Evolutionary conservation across 2,888 invertebrate species (phyloP).

Genomic region (Galerucella nymphaeae): DNA sequence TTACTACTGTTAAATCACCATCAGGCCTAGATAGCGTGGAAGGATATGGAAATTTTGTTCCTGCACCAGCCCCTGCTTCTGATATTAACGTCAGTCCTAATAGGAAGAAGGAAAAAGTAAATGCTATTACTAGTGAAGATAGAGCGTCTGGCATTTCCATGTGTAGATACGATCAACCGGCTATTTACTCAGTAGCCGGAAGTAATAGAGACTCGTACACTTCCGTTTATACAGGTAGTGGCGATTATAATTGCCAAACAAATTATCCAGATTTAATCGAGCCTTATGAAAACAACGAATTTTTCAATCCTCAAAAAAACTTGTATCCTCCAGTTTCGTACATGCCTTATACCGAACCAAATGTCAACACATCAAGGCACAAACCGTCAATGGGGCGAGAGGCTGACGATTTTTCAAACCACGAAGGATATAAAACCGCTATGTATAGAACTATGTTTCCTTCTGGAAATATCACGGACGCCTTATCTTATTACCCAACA

Average conservation of each 20-base stretch:
- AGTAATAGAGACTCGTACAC: slow-evolving; percentile 77
- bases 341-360: slow-evolving; percentile 57
- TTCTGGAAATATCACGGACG: slow-evolving; percentile 80
- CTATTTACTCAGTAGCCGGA: slow-evolving; percentile 81
- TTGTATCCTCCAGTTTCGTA: slow-evolving; percentile 69
- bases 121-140: slow-evolving; percentile 58
- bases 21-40: slow-evolving; percentile 65
- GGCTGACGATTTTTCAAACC: slow-evolving; percentile 70
- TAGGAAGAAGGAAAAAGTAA: slow-evolving; percentile 61
- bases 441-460: slow-evolving; percentile 78
- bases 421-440: slow-evolving; percentile 74
- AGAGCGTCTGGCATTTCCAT: slow-evolving; percentile 62
- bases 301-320: slow-evolving; percentile 66
- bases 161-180: slow-evolving; percentile 70
- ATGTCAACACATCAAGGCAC: slow-evolving; percentile 61
- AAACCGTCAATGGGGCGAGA: slow-evolving; percentile 69
- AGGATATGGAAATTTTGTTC: slow-evolving; percentile 67
- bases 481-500: slow-evolving; percentile 84
- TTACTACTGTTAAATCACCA: slow-evolving; percentile 69
- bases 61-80: slow-evolving; percentile 67
- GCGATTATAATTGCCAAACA: slow-evolving; percentile 71
- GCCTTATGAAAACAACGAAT: slow-evolving; percentile 68
- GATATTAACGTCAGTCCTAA: slow-evolving; percentile 68
- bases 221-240: slow-evolving; percentile 79
- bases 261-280: slow-evolving; percentile 77